Conservation (phyloP, 2,113 vertebrate species). For the Phylloscopus trochiloides region DNA sequence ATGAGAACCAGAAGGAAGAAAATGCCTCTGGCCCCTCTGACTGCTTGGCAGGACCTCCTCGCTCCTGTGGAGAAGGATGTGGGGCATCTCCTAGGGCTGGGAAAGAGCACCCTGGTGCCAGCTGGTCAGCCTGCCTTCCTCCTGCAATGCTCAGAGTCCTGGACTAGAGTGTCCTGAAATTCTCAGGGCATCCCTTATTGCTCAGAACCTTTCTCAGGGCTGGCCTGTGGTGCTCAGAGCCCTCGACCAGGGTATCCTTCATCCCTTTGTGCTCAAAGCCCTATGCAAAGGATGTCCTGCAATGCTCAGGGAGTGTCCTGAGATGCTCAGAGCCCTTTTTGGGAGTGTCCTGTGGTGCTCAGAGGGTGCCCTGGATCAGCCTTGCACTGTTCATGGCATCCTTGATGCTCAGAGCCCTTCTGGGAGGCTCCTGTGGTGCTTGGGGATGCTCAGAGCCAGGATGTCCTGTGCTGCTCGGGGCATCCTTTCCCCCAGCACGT, state of each 20-base stretch:
- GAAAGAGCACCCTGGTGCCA: not conserved
- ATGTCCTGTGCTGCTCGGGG: no score
- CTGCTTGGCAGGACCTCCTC: not conserved
- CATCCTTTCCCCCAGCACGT: not conserved
- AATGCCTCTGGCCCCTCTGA: not conserved
- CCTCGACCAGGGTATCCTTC: not conserved
- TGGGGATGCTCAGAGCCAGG: not conserved
- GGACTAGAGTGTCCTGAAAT: not conserved
- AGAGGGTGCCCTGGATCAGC: not conserved
- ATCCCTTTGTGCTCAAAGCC: not conserved
- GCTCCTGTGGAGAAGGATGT: not conserved
- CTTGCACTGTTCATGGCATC: not conserved
- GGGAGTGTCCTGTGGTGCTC: not conserved
- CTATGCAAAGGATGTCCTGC: not conserved
- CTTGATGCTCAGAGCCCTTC: no score
- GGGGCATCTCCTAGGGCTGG: not conserved
- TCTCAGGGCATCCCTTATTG: no score
- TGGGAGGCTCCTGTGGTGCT: fast-evolving
- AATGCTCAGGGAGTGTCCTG: not conserved
- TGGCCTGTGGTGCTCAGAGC: not conserved
- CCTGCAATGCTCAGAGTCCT: not conserved
- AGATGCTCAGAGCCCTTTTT: not conserved
- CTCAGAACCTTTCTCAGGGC: not conserved
- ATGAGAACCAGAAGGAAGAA: not conserved
- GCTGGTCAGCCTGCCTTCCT: not conserved